These are phyloP conservation scores for Neosilurus mollespiculum DNA, from an alignment of 2,797 vertebrate genomes.

Conservation along the genomic window DNA sequence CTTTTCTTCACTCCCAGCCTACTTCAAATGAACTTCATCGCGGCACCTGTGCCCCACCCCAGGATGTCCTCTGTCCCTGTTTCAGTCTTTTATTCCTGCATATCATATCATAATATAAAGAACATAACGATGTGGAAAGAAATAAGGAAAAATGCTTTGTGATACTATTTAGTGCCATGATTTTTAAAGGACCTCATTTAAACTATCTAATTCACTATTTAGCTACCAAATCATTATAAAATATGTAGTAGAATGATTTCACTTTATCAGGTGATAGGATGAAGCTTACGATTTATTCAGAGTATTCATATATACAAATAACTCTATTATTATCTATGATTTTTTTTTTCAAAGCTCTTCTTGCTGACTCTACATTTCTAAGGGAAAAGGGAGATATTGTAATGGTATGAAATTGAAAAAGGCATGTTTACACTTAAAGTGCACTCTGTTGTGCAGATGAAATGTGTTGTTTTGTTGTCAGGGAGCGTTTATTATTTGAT, in stretches of 20 bases:
- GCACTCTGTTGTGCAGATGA: slow-evolving; percentile 64
- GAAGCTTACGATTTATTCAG: slow-evolving; percentile 47
- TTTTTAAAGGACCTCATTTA: slow-evolving; percentile 54
- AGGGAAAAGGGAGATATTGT: slow-evolving; percentile 29
- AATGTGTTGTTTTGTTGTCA: slow-evolving; percentile 57
- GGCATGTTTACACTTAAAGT: slow-evolving; percentile 72
- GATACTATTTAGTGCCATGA: slow-evolving; percentile 73
- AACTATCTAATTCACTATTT: slow-evolving; percentile 68
- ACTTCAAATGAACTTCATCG: slow-evolving; percentile 14
- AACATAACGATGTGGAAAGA: slow-evolving; percentile 12
- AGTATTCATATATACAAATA: slow-evolving; percentile 51
- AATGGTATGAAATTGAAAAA: slow-evolving; percentile 60
- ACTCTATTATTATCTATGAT: slow-evolving; percentile 46
- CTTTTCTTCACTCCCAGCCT: slow-evolving; percentile 43
- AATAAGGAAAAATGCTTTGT: slow-evolving; percentile 37
- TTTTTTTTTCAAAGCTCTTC: slow-evolving; percentile 30
- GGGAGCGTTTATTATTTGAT: not conserved
- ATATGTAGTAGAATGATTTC: slow-evolving; percentile 68
- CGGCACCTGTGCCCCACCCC: slow-evolving; percentile 47
- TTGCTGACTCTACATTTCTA: not conserved
- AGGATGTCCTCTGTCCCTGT: slow-evolving; percentile 35
- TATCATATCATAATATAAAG: not conserved
- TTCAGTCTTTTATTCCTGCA: slow-evolving; percentile 49
- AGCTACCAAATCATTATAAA: slow-evolving; percentile 63
- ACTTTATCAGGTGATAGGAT: slow-evolving; percentile 45